Evolutionary conservation across 2,888 invertebrate species (phyloP), one percentile per base, ranked within the genome.

Genomic region (Pseudanteris insignis): DNA sequence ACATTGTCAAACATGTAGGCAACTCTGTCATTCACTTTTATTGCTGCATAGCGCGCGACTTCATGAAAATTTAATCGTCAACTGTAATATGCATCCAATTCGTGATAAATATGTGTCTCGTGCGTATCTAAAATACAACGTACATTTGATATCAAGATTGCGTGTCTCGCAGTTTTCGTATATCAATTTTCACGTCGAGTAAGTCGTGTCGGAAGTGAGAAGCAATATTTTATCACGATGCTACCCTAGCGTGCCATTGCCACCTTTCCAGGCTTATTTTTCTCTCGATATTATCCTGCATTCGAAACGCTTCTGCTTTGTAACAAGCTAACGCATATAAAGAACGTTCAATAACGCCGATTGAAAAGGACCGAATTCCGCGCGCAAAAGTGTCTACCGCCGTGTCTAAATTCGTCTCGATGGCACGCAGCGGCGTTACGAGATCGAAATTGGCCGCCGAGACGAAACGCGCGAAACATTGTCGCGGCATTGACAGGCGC

Each of bases 241-340:
- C 63, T 58, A 69, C 73, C 72, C 73, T 28, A 64, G 72, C 63
- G 73, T 68, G 59, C 67, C 66, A 63, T 71, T 71, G 63, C 33
- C 61, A 66, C 66, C 64, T 40, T 66, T 51, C 44, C 57, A 43
- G 54, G 59, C 63, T 47, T 59, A 50, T 59, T 63, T 66, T 65
- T 61, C 59, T 67, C 46, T 54, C 36, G 25, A 48, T 63, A 65
- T 64, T 66, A 48, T 61, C 36, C 36, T 60, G 59, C 48, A 50
- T 40, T 33, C 11, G 47, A 40, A 40, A 60, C 32, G 40, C 28
- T 50, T 50, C 13, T 44, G 38, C 43, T 40, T 51, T 10, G 24
- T 8, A 14, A 29, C 18, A 21, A n/a, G 9, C 13, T 29, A 12
- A 47, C 55, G 44, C 48, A 48, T 48, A 54, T 41, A 41, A 55